phyloP scores from a whole-genome alignment of 2,888 invertebrate species.

The Ectobius pallidus region DNA sequence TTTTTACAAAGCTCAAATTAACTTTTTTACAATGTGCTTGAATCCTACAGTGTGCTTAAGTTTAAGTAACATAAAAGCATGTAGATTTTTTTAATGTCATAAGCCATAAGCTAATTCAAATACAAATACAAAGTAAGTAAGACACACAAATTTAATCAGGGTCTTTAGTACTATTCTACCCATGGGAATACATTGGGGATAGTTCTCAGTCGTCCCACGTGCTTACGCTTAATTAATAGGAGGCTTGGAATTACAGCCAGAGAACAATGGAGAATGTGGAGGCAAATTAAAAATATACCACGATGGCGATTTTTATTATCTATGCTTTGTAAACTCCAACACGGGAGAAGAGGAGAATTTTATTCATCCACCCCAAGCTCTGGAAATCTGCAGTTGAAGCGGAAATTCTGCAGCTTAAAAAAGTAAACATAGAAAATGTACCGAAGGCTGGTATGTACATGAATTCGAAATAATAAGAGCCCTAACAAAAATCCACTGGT shows the following conservation, averaged over 20 bases:
- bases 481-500: neutral
- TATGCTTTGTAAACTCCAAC: slow-evolving; percentile 5
- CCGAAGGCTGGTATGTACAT: neutral
- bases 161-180: neutral
- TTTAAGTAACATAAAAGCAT: too few species aligned
- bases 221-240: neutral
- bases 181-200: neutral
- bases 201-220: neutral
- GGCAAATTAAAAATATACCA: slow-evolving; percentile 10
- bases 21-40: too few species aligned
- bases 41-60: too few species aligned
- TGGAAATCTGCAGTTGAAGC: slow-evolving; percentile 10
- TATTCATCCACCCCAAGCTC: neutral
- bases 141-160: too few species aligned
- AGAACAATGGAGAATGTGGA: neutral
- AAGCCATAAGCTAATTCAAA: too few species aligned
- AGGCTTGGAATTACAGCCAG: neutral
- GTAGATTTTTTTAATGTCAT: too few species aligned
- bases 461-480: neutral
- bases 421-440: neutral
- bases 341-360: neutral
- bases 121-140: too few species aligned
- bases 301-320: slow-evolving; percentile 9
- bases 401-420: slow-evolving; percentile 11
- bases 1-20: too few species aligned